Conservation (phyloP, 2,113 vertebrate species). For the Pluvialis apricaria region DNA sequence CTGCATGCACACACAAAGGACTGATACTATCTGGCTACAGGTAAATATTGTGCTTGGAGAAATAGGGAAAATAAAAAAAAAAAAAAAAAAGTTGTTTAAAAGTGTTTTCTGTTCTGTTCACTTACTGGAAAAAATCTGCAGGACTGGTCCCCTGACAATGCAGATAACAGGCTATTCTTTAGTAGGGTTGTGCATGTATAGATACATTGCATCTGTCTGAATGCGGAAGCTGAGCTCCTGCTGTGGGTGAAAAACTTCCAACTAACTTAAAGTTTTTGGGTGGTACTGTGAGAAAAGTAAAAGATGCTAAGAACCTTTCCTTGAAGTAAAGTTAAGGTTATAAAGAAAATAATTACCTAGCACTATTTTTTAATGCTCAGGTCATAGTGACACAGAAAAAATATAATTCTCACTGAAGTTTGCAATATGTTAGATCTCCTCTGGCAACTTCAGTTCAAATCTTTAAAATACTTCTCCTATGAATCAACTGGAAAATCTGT, state of each 20-base stretch:
- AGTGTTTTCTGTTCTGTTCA: background rate
- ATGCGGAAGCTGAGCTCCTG: background rate
- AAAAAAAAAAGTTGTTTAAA: background rate
- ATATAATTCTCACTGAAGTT: background rate
- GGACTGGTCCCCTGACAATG: background rate
- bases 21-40: background rate
- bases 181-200: background rate
- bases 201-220: background rate
- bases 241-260: background rate
- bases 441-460: background rate
- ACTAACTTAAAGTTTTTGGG: background rate
- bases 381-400: background rate
- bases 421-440: background rate
- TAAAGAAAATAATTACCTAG: background rate
- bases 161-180: background rate
- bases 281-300: background rate
- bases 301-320: background rate
- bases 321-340: background rate
- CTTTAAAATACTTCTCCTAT: background rate
- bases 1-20: background rate
- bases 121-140: background rate
- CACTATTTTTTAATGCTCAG: background rate
- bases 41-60: background rate
- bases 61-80: background rate
- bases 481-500: background rate